phyloP scores from a whole-genome alignment of 2,113 vertebrate species.

The Hyperoodon ampullatus region DNA sequence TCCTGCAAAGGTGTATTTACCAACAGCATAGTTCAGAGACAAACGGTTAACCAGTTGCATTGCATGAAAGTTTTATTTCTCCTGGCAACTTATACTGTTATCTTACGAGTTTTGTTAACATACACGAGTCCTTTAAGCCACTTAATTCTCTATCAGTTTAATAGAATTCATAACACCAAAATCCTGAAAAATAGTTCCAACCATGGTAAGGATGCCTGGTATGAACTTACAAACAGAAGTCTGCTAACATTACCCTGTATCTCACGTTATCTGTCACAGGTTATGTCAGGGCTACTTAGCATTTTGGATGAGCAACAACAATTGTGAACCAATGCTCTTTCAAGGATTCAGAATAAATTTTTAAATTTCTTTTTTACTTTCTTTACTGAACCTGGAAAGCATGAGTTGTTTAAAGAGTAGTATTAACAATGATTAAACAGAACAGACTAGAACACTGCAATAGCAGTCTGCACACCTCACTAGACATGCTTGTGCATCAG shows the following conservation, averaged over 20 bases:
- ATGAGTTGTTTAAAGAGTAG: background rate
- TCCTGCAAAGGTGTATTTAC: background rate
- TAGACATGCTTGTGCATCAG: fast-evolving
- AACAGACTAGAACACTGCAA: background rate
- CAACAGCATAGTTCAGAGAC: background rate
- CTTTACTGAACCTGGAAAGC: background rate
- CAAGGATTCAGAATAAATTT: background rate
- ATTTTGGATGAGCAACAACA: background rate
- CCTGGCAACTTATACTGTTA: background rate
- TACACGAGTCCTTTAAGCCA: background rate
- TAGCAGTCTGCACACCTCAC: background rate
- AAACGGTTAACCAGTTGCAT: background rate
- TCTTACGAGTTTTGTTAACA: background rate
- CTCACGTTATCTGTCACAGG: background rate
- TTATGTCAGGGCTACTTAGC: background rate
- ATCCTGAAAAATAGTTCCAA: background rate
- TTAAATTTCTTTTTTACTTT: background rate
- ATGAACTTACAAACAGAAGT: background rate
- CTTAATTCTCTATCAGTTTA: background rate
- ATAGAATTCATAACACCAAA: background rate
- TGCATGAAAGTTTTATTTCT: background rate
- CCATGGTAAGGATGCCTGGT: background rate
- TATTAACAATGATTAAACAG: background rate
- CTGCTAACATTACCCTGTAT: background rate
- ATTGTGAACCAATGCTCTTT: background rate